Base-by-base conservation (phyloP, 2,113 vertebrate species). In the Bufo bufo region DNA sequence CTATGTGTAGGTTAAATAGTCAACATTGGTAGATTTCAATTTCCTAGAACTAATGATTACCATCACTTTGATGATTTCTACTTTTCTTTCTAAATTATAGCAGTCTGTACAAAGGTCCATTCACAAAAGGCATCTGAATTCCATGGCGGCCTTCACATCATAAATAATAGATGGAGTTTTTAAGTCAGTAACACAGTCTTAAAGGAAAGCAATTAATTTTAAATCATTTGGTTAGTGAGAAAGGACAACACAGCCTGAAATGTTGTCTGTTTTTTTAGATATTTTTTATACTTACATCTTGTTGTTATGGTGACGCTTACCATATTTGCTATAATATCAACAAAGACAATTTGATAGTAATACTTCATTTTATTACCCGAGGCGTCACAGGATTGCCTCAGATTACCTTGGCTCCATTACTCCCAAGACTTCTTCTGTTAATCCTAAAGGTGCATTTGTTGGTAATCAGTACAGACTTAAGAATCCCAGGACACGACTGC, bases 371-470 rank as follows among this genome's bases (percentile, higher is more conserved):
- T 92, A 92, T 93, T 91, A 94, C 93, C 92, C 88, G 88, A 8
- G 93, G 93, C 92, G 90, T 91, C 89, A 91, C 91, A 92, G 87
- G 91, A 92, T 89, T 92, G 89, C 90, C 91, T 92, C 92, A 93
- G 92, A 91, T 92, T 93, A 89, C 90, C 92, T 92, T 92, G 93
- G 92, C 91, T 93, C 92, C 92, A 93, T 92, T 93, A 93, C 90
- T 93, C 91, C 90, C 93, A 89, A 89, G 91, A 93, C 92, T 92
- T 91, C 90, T 94, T 90, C 92, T 93, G 92, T 90, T 91, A 93
- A 92, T 93, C 91, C 93, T 94, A 93, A 93, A 93, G 92, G 92
- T 91, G 90, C 91, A 91, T 94, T 93, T 94, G 93, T 92, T 93
- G 92, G 91, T 94, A 94, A 94, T 93, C 93, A 93, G 92, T 92